Evolutionary conservation across 2,113 vertebrate genomes (phyloP).

Genomic region (Podilymbus podiceps): DNA sequence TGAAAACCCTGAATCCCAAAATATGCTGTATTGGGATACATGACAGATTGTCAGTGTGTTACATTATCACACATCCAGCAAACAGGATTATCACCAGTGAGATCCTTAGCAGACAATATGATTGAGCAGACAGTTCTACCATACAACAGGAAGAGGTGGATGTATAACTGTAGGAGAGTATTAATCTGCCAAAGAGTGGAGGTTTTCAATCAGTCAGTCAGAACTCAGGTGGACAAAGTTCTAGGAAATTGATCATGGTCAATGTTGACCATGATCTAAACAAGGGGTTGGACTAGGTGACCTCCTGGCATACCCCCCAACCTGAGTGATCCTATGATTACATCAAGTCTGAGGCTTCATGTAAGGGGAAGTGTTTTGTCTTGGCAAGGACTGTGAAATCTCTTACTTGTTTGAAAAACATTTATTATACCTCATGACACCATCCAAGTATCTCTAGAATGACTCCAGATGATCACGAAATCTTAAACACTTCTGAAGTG

Average conservation of each 20-base stretch:
- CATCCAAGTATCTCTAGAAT: background rate
- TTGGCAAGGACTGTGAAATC: background rate
- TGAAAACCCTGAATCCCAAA: background rate
- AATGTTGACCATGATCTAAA: background rate
- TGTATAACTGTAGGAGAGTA: background rate
- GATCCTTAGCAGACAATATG: background rate
- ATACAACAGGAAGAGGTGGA: background rate
- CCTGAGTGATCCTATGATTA: background rate
- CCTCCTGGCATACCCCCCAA: background rate
- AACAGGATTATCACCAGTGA: background rate
- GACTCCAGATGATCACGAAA: background rate
- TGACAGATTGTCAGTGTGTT: background rate
- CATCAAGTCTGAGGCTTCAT: background rate
- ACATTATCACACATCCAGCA: background rate
- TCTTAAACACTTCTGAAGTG: background rate
- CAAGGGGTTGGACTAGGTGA: background rate
- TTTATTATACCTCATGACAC: too few relatives aligned
- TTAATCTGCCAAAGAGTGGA: background rate
- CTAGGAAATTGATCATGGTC: background rate
- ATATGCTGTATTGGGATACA: background rate
- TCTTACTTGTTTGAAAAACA: background rate
- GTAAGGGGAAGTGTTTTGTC: background rate
- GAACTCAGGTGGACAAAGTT: background rate
- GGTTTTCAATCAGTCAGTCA: background rate
- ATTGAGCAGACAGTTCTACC: background rate